phyloP scores from a whole-genome alignment of 2,113 vertebrate genomes.

The Gnathonemus longibarbis region DNA sequence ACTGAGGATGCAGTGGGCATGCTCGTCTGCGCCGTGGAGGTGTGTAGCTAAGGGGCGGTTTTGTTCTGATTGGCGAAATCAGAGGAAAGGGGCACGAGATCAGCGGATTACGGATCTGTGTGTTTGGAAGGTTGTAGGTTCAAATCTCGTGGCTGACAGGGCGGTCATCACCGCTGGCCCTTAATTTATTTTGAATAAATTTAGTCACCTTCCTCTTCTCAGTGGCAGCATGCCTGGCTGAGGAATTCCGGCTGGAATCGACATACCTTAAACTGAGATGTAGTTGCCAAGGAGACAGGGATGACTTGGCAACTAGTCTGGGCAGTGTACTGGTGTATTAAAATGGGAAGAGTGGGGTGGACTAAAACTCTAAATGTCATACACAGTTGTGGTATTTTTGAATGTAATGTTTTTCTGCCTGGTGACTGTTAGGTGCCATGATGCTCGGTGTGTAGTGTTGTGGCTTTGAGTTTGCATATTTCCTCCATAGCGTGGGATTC shows the following conservation, averaged over 20 bases:
- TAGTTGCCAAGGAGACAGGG: not conserved
- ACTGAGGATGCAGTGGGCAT: conserved; percentile 80
- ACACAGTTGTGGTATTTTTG: not conserved
- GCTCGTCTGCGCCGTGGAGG: conserved; percentile 82
- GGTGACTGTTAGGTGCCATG: not conserved
- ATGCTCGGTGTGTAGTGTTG: not conserved
- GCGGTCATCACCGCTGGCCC: not conserved
- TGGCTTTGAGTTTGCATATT: not conserved
- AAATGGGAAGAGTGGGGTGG: not conserved
- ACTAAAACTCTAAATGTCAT: not conserved
- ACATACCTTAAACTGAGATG: not conserved
- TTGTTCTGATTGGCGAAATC: not conserved
- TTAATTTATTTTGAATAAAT: not conserved
- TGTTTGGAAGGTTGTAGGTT: not conserved
- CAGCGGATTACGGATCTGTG: not conserved
- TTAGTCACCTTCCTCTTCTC: not conserved
- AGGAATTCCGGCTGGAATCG: not conserved
- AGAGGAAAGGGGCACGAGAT: not conserved
- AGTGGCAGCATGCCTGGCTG: not conserved
- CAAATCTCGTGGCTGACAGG: not conserved
- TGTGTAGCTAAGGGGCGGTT: conserved; percentile 29
- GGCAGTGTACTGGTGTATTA: not conserved
- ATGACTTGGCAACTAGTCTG: not conserved
- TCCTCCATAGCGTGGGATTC: not conserved
- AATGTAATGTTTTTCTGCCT: not conserved